phyloP scores from a whole-genome alignment of 2,113 vertebrate species.

The Ptyas mucosa region DNA sequence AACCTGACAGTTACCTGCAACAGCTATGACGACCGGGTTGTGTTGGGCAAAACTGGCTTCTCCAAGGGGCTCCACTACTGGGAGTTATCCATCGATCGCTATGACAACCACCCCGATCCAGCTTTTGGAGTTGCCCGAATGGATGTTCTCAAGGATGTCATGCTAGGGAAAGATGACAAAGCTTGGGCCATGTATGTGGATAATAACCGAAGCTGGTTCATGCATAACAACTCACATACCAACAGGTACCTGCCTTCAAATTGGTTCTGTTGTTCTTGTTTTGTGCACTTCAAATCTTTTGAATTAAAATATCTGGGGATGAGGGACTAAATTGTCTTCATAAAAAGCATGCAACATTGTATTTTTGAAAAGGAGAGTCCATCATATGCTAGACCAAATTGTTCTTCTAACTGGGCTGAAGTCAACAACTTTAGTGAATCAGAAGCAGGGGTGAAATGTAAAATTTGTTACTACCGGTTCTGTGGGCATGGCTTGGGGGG shows the following conservation, averaged over 20 bases:
- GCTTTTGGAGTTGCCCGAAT: conserved; percentile 89
- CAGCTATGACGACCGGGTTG: conserved; percentile 96
- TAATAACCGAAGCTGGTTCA: conserved; percentile 99
- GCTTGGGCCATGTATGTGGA: conserved; percentile 99
- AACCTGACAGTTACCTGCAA: conserved; percentile 98
- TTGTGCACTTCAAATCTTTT: background rate
- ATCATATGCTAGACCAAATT: background rate
- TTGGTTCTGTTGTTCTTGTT: background rate
- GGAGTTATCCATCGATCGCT: conserved; percentile 94
- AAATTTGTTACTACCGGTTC: too few species aligned
- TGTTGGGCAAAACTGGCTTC: conserved; percentile 89
- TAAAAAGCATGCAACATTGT: background rate
- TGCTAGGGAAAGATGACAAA: conserved; percentile 98
- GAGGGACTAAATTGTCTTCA: background rate
- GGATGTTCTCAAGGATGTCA: conserved; percentile 93
- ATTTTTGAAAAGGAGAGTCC: background rate
- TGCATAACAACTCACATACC: conserved; percentile 99
- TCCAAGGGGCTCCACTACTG: conserved; percentile 97
- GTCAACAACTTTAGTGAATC: background rate
- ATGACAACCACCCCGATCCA: conserved; percentile 97
- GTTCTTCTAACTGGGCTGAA: background rate
- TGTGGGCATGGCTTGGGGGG: too few species aligned
- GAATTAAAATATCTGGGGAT: background rate
- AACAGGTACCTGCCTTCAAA: conserved; percentile 80
- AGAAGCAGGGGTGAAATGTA: background rate